A percentile compares a stretch with the other conserved stretches of the same genome.
Conservation (phyloP, 2,888 invertebrate species). For the Hydropsyche betteni region DNA sequence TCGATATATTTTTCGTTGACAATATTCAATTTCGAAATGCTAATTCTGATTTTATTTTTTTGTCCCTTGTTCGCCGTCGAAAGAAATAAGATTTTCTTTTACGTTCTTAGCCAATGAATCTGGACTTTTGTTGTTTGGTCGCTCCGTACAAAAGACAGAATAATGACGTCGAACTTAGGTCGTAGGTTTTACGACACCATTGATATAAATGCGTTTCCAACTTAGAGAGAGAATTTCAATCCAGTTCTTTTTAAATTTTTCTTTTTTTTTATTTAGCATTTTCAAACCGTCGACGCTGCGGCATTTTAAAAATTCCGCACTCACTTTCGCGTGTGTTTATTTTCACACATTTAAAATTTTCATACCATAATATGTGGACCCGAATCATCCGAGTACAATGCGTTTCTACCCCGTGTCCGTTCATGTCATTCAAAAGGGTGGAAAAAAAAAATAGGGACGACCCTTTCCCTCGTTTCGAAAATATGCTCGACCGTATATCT, state of each 20-base stretch:
- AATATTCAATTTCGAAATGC: too few species aligned
- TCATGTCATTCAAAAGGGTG: too few species aligned
- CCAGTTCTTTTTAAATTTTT: not conserved
- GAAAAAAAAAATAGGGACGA: too few species aligned
- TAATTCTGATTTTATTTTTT: slow-evolving; percentile 12
- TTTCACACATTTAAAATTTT: too few species aligned
- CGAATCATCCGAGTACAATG: too few species aligned
- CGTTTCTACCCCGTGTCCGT: too few species aligned
- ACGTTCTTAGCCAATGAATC: slow-evolving; percentile 30
- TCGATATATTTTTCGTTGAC: too few species aligned
- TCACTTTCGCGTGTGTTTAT: too few species aligned
- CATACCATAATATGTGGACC: too few species aligned
- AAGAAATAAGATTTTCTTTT: slow-evolving; percentile 9
- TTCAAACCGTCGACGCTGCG: too few species aligned
- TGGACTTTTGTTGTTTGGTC: slow-evolving; percentile 44
- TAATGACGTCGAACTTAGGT: slow-evolving; percentile 51
- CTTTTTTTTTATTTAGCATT: not conserved
- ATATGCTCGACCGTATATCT: not conserved
- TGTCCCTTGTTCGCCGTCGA: not conserved
- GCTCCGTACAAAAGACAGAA: slow-evolving; percentile 50
- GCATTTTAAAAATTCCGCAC: too few species aligned
- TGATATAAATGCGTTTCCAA: slow-evolving; percentile 38
- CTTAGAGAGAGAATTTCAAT: slow-evolving; percentile 27
- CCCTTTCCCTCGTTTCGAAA: not conserved
- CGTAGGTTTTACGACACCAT: slow-evolving; percentile 52